Evolutionary conservation across 2,113 vertebrate genomes (phyloP).

Genomic region (Paracanthobrama guichenoti): DNA sequence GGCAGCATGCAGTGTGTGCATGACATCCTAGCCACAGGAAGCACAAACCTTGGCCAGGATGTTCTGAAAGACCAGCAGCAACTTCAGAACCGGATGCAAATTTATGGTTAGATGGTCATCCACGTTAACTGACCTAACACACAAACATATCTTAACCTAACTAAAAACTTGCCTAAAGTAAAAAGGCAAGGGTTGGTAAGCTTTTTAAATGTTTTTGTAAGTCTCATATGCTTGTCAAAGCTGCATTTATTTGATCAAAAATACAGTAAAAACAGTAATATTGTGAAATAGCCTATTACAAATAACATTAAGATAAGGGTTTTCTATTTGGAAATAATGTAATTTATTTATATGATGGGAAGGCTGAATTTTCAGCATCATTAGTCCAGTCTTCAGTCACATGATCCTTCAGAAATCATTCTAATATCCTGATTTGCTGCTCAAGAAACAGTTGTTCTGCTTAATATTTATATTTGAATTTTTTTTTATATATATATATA

Average conservation of each 20-base stretch:
- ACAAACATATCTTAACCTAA: not conserved
- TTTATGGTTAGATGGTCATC: constrained; percentile 66
- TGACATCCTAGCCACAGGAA: constrained; percentile 70
- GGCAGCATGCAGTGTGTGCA: constrained; percentile 70
- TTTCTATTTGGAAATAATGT: not conserved
- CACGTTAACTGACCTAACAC: not conserved
- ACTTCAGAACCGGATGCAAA: constrained; percentile 58
- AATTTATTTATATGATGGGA: not conserved
- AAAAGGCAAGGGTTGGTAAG: not conserved
- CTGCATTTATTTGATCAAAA: not conserved
- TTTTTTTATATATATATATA: too few relatives aligned
- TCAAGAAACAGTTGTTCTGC: not conserved
- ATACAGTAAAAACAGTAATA: not conserved
- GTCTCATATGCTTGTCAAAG: not conserved
- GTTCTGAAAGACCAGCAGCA: constrained; percentile 64
- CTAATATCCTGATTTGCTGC: not conserved
- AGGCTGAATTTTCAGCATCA: not conserved
- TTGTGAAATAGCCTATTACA: not conserved
- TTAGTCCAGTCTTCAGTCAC: not conserved
- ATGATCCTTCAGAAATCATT: not conserved
- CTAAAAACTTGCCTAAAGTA: not conserved
- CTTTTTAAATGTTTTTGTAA: not conserved
- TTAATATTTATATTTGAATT: too few relatives aligned
- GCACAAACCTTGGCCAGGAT: constrained; percentile 64
- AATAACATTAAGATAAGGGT: not conserved